Conservation (phyloP, 2,113 vertebrate species). For the Phaethon lepturus region DNA sequence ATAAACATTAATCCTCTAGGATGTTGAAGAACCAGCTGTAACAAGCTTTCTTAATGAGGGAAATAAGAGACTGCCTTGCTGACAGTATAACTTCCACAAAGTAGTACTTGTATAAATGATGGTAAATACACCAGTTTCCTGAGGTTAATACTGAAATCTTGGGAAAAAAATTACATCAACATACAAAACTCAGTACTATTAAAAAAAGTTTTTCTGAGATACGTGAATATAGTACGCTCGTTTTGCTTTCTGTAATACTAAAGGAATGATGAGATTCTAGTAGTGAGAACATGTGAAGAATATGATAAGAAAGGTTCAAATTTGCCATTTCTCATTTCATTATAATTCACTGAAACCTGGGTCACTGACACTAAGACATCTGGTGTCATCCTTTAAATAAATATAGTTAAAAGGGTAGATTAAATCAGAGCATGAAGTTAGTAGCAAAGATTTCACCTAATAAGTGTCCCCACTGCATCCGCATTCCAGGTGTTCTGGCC, state of each 20-base stretch:
- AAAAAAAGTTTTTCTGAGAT: conserved; percentile 5
- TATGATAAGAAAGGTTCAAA: conserved; percentile 6
- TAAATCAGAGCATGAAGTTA: neutral
- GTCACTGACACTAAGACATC: neutral
- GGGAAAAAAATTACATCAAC: conserved; percentile 32
- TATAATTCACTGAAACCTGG: neutral
- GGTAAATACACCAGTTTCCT: conserved; percentile 30
- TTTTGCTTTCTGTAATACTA: conserved; percentile 12
- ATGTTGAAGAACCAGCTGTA: conserved; percentile 36
- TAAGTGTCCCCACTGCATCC: neutral
- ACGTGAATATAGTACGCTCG: neutral
- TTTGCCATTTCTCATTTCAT: neutral
- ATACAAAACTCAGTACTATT: neutral
- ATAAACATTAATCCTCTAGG: conserved; percentile 44
- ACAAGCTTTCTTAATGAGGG: conserved; percentile 36
- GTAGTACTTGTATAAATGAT: neutral
- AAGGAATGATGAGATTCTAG: neutral
- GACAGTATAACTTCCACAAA: neutral
- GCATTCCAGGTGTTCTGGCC: neutral
- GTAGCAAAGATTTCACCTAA: neutral
- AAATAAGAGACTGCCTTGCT: conserved; percentile 18
- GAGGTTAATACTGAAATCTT: conserved; percentile 28
- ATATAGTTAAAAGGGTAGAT: neutral
- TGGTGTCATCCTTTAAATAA: neutral
- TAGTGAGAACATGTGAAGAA: neutral